Percentiles rank a stretch among this genome's conserved stretches.
These are phyloP conservation scores for Drosophila bunnanda DNA, from an alignment of 2,888 invertebrate genomes.

Conservation along the genomic window DNA sequence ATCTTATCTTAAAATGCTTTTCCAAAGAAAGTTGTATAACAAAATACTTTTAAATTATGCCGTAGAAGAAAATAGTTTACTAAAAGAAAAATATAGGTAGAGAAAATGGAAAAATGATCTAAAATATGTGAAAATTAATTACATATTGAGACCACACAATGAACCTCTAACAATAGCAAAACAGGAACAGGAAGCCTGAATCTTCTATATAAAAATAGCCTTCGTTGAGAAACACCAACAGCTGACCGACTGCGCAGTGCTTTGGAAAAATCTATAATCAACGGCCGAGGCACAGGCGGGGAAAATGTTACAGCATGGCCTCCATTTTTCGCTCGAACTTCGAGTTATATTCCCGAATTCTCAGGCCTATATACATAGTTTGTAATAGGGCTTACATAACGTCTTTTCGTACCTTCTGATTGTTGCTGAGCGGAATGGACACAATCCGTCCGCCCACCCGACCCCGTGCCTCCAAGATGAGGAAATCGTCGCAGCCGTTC, in stretches of 20 bases:
- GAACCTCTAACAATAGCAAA: neutral
- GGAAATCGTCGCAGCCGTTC: constrained; percentile 91
- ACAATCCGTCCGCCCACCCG: constrained; percentile 93
- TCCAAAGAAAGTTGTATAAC: constrained; percentile 35
- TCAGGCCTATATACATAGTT: too few relatives aligned
- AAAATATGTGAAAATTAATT: neutral
- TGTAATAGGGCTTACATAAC: constrained; percentile 21
- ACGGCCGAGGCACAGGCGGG: neutral
- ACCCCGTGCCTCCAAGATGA: constrained; percentile 92
- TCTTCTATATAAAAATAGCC: constrained; percentile 27
- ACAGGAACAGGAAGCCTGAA: constrained; percentile 16
- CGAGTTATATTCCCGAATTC: neutral
- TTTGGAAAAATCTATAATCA: constrained; percentile 52
- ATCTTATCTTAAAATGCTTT: constrained; percentile 31
- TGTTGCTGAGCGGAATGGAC: constrained; percentile 88
- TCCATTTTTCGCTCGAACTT: neutral
- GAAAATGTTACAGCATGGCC: constrained; percentile 25
- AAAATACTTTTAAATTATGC: neutral
- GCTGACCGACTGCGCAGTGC: constrained; percentile 34
- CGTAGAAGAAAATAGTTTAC: neutral
- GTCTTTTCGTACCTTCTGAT: constrained; percentile 83
- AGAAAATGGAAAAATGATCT: neutral
- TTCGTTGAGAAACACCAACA: constrained; percentile 10
- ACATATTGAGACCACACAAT: neutral
- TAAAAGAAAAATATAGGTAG: neutral